A percentile compares a stretch with the other conserved stretches of the same genome.
Evolutionary conservation across 1,140 invertebrate genomes (phyloP).

Genomic region (Rhopalosiphum padi): DNA sequence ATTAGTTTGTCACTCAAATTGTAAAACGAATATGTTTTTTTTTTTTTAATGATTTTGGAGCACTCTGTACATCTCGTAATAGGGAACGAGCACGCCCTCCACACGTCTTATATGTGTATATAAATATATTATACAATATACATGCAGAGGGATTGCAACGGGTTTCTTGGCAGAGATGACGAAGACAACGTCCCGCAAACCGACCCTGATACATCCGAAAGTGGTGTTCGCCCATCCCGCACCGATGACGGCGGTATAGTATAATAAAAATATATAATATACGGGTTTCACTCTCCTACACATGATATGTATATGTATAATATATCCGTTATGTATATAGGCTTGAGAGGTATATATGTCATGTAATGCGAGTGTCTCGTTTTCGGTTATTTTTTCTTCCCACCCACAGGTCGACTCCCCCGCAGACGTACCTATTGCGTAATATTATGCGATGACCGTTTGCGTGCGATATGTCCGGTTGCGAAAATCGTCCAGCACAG

Average conservation of each 20-base stretch:
- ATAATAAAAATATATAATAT: background rate
- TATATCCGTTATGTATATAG: no score
- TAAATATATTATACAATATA: background rate
- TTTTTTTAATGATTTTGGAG: background rate
- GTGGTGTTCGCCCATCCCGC: background rate
- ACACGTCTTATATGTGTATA: background rate
- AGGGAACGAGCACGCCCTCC: background rate
- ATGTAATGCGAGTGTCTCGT: background rate
- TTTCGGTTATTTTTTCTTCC: constrained; percentile 1
- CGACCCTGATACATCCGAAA: constrained; percentile 49
- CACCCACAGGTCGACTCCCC: constrained; percentile 2
- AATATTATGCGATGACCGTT: constrained; percentile 7
- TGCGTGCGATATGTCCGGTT: background rate
- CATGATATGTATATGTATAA: background rate
- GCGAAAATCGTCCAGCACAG: background rate
- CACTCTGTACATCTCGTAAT: background rate
- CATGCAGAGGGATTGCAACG: background rate
- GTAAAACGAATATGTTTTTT: background rate
- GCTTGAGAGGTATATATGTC: background rate
- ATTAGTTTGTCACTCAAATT: no score
- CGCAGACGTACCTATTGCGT: background rate
- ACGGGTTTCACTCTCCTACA: constrained; percentile 24
- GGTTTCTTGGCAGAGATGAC: background rate
- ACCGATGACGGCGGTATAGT: background rate
- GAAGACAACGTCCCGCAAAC: background rate